Conservation (phyloP, 2,888 invertebrate species). For the Yponomeuta sedellus region DNA sequence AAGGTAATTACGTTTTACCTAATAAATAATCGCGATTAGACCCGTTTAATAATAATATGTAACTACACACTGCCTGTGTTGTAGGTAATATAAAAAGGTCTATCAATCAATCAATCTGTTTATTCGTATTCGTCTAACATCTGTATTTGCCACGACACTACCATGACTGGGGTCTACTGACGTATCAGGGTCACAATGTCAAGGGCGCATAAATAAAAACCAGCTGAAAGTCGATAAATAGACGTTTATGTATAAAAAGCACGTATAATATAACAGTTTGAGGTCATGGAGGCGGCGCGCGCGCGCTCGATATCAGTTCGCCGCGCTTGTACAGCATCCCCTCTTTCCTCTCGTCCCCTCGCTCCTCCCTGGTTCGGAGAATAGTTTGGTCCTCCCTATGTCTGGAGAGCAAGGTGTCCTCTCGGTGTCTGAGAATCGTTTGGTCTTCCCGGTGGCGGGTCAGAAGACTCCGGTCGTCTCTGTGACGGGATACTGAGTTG, state of each 20-base stretch:
- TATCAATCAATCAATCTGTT: too few relatives aligned
- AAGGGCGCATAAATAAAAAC: conserved; percentile 15
- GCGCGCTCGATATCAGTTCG: conserved; percentile 88
- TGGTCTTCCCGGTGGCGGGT: conserved; percentile 26
- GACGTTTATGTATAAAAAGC: conserved; percentile 70
- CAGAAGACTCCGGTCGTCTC: conserved; percentile 30
- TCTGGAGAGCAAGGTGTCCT: conserved; percentile 25
- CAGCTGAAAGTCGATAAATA: conserved; percentile 51
- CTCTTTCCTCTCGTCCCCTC: conserved; percentile 14
- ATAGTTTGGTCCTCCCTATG: conserved; percentile 13
- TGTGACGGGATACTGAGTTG: conserved; percentile 53
- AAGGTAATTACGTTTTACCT: too few relatives aligned
- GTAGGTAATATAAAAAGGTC: too few relatives aligned
- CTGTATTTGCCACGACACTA: too few relatives aligned
- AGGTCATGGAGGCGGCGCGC: conserved; percentile 61
- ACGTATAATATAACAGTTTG: conserved; percentile 31
- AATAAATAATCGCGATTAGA: too few relatives aligned
- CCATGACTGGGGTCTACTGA: too few relatives aligned
- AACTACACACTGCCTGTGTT: too few relatives aligned
- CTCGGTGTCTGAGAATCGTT: conserved; percentile 55
- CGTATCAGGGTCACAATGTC: too few relatives aligned
- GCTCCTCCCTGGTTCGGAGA: neutral
- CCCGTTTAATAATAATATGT: too few relatives aligned
- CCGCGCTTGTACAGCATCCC: conserved; percentile 84
- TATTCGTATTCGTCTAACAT: too few relatives aligned